Evolutionary conservation across 2,888 invertebrate species (phyloP), one percentile per base, ranked within the genome.

Genomic region (Zootermopsis nevadensis): DNA sequence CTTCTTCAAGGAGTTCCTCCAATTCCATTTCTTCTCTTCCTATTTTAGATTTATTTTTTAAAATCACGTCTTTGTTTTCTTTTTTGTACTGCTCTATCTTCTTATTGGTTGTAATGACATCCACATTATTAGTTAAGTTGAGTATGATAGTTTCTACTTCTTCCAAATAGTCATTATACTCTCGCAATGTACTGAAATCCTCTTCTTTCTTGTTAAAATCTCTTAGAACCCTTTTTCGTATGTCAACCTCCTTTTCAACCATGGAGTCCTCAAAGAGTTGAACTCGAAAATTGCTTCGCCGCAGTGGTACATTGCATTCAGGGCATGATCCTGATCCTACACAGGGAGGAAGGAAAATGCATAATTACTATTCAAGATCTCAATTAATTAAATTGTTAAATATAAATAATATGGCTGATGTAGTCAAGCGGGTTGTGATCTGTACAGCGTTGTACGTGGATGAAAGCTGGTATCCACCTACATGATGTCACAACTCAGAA

Each of bases 221-320:
- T 86, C 94, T 93, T 22, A 98, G 90, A 33, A 99, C 94, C 86
- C 95, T 92, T 88, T 96, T 96, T 48, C 99, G 91, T 85, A 99
- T 98, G 88, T 99, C 98, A 15, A 99, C 95, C 91, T 99, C 99
- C 89, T 99, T 99, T 89, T 99, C 99, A 0, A 99, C 97, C 90
- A 93, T 93, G 0, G 99, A 93, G 91, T 99, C 99, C 91, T 99
- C 99, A 88, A 99, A 99, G 30, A 98, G 91, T 88, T 99, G 99
- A 8, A 98, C 94, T 81, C 99, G 93, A 88, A 97, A 99, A 88
- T 97, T 97, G 87, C 94, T 96, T 86, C 98, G 92, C 2, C 98
- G 92, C 33, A 99, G 90, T 0, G 97, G 95, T 30, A 96, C 96
- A 88, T 94, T 94, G 90, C 99, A 99, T 88, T 98, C 97, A 0